Evolutionary conservation across 2,797 vertebrate genomes (phyloP).

Genomic region (Zenarchopterus dispar): DNA sequence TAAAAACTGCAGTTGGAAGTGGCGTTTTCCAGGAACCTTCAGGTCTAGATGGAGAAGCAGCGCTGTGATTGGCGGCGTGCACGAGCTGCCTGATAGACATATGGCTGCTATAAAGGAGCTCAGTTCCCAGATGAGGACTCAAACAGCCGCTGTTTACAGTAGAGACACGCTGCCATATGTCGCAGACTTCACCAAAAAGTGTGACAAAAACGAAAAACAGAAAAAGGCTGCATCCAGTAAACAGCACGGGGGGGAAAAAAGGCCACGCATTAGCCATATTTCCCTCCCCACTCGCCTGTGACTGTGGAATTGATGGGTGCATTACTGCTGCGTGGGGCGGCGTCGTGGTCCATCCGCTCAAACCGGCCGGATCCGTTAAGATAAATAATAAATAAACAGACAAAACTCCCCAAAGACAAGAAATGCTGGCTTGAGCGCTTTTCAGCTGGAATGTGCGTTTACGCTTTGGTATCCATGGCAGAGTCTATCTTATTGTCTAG

Average conservation of each 20-base stretch:
- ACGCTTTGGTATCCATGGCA: slow-evolving; percentile 68
- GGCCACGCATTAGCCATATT: slow-evolving; percentile 43
- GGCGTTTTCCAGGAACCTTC: slow-evolving; percentile 30
- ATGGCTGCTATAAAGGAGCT: slow-evolving; percentile 35
- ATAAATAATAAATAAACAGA: slow-evolving; percentile 8
- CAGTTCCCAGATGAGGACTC: slow-evolving; percentile 37
- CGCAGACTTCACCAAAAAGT: slow-evolving; percentile 35
- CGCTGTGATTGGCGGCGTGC: slow-evolving; percentile 33
- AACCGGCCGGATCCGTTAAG: too few relatives aligned
- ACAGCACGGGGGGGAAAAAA: slow-evolving; percentile 22
- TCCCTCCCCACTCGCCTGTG: slow-evolving; percentile 22
- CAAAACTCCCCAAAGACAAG: slow-evolving; percentile 60
- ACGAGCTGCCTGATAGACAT: slow-evolving; percentile 43
- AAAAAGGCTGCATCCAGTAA: slow-evolving; percentile 32
- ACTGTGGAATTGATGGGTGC: slow-evolving; percentile 60
- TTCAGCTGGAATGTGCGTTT: slow-evolving; percentile 67
- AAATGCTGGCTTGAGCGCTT: slow-evolving; percentile 72
- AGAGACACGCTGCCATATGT: slow-evolving; percentile 44
- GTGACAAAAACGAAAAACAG: slow-evolving; percentile 20
- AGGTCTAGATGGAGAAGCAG: slow-evolving; percentile 36
- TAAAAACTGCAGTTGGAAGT: neutral
- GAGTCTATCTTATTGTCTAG: slow-evolving; percentile 73
- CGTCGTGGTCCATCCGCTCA: slow-evolving; percentile 40
- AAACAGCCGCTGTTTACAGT: slow-evolving; percentile 42
- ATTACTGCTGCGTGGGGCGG: slow-evolving; percentile 45